A percentile compares a stretch with the other conserved stretches of the same genome.
phyloP scores from a whole-genome alignment of 2,113 vertebrate species.

The Garra rufa region DNA sequence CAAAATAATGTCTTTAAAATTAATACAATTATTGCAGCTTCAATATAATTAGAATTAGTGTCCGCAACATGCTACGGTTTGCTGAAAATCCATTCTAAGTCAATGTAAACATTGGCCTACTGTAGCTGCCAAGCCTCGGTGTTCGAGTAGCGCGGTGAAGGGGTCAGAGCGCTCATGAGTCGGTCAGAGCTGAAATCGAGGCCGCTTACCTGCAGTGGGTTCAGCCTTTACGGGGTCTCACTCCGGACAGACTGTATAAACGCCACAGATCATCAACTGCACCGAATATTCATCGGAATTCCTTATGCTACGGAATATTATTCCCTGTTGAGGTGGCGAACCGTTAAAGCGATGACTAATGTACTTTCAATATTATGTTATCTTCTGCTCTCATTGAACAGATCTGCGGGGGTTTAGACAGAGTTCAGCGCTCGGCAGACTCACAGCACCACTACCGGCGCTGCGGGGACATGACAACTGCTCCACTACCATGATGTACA shows the following conservation, averaged over 20 bases:
- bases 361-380: conserved; percentile 79
- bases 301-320: conserved; percentile 63
- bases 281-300: conserved; percentile 73
- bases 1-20: neutral
- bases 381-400: conserved; percentile 90
- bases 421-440: conserved; percentile 86
- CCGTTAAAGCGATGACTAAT: conserved; percentile 79
- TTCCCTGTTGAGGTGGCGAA: conserved; percentile 70
- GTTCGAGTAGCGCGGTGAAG: conserved; percentile 52
- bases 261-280: conserved; percentile 74
- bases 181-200: conserved; percentile 60
- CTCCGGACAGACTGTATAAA: conserved; percentile 78
- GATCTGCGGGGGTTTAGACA: conserved; percentile 91
- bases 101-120: conserved; percentile 61
- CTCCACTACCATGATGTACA: conserved; percentile 45
- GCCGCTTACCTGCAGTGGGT: conserved; percentile 80
- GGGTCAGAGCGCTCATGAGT: neutral
- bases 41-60: accelerated
- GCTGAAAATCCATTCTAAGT: neutral
- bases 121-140: conserved; percentile 56
- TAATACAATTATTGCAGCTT: neutral
- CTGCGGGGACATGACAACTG: conserved; percentile 97
- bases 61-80: too few species aligned
- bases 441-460: conserved; percentile 99
- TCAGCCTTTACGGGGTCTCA: conserved; percentile 75